phyloP scores from a whole-genome alignment of 2,113 vertebrate genomes.

The Urocitellus parryii region DNA sequence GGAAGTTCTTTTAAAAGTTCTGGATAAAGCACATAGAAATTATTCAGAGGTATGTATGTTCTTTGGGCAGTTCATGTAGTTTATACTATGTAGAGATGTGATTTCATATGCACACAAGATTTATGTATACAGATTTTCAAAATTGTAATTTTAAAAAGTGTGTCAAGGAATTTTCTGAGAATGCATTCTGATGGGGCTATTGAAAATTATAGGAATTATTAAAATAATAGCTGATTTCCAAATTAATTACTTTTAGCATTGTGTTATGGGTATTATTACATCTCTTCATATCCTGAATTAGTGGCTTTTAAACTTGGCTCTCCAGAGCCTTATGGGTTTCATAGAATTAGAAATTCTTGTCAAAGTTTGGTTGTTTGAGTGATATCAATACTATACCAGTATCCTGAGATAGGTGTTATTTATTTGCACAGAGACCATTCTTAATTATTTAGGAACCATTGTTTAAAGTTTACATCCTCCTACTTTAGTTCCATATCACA shows the following conservation, averaged over 20 bases:
- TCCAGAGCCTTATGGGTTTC: neutral
- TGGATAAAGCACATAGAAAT: slow-evolving; percentile 96
- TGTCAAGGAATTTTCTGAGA: slow-evolving; percentile 33
- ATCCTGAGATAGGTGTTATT: neutral
- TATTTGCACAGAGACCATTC: neutral
- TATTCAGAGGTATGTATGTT: slow-evolving; percentile 94
- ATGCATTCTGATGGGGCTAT: neutral
- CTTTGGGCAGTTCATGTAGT: neutral
- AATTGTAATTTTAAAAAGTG: neutral
- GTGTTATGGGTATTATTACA: slow-evolving; percentile 13
- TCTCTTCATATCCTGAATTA: neutral
- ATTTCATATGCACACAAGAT: neutral
- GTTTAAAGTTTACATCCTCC: neutral
- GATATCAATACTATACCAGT: neutral
- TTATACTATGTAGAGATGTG: slow-evolving; percentile 6
- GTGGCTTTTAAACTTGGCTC: slow-evolving; percentile 15
- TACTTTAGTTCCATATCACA: neutral
- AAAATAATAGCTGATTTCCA: slow-evolving; percentile 31
- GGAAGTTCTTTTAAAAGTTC: slow-evolving; percentile 95
- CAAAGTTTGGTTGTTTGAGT: slow-evolving; percentile 13
- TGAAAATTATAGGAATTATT: neutral
- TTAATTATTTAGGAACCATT: neutral
- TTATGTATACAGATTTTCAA: neutral
- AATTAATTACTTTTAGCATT: slow-evolving; percentile 33
- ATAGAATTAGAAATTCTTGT: neutral